Base-by-base conservation (phyloP, 2,888 invertebrate species). In the Galerucella pusilla region DNA sequence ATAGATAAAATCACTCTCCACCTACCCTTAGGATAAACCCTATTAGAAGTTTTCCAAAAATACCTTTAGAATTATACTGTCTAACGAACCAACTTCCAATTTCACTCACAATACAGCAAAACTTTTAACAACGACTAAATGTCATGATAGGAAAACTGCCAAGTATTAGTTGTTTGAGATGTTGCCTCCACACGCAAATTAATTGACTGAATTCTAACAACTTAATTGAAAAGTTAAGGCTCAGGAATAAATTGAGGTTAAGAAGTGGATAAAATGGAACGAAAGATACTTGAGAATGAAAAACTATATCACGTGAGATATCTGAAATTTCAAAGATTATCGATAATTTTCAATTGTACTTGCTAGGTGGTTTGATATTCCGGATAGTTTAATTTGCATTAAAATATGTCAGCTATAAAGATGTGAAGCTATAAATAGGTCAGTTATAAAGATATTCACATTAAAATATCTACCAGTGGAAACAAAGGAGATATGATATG, bases 141-240 rank as follows among this genome's bases (percentile, higher is more conserved):
- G 52, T 72, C 66, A 67, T 25, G 60, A 59, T 59, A 72, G 59
- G 71, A 66, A 71, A 46, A 59, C 71, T 52, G 28, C 25, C 66
- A 71, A 71, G 72, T 72, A 66, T 72, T 66, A 74, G 63, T 57
- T 67, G 57, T 71, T 71, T 3, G 28, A 57, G 57, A 64, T 68
- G 46, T 75, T 46, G 59, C 45, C 57, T 67, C 66, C 46, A 67
- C 75, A 73, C 73, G 75, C 75, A 70, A 75, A 75, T 75, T 73
- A 73, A 75, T 66, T 70, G 69, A 73, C 52, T 75, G 28, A 69
- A 75, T 68, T 69, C 46, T 35, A 57, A 72, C 75, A 69, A 57
- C 67, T 67, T 67, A 70, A 75, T 75, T 69, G 70, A 73, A 42
- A 20, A 66, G 75, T 61, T 20, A 46, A 11, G 20, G 46, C 10